Percentiles rank a stretch among this genome's conserved stretches.
Evolutionary conservation across 2,888 invertebrate species (phyloP).

Genomic region (Asteroscopus sphinx): DNA sequence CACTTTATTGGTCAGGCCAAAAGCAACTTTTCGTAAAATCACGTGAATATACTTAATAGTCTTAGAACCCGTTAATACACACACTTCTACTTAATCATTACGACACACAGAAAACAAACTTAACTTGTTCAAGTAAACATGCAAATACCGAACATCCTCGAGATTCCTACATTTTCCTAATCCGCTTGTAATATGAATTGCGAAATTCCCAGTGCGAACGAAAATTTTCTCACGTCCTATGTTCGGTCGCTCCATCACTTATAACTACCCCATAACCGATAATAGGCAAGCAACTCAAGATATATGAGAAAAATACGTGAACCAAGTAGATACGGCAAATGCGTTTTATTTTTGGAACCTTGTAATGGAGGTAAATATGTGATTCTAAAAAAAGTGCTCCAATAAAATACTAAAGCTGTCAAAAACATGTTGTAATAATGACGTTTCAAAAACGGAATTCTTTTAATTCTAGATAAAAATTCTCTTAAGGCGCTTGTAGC

Average conservation of each 20-base stretch:
- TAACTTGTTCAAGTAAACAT: slow-evolving; percentile 26
- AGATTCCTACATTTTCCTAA: slow-evolving; percentile 39
- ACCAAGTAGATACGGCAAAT: background rate
- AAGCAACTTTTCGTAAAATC: no score
- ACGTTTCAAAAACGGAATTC: no score
- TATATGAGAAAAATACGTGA: slow-evolving; percentile 53
- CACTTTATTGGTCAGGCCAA: no score
- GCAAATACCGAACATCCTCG: slow-evolving; percentile 38
- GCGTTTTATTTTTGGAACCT: slow-evolving; percentile 7
- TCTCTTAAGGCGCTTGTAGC: no score
- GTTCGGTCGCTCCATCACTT: slow-evolving; percentile 50
- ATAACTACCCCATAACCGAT: slow-evolving; percentile 51
- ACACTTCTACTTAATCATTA: no score
- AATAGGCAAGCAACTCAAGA: slow-evolving; percentile 38
- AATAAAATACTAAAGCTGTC: no score
- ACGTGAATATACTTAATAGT: no score
- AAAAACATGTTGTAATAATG: no score
- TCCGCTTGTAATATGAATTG: slow-evolving; percentile 31
- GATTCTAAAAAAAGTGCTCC: no score
- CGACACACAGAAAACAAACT: slow-evolving; percentile 10
- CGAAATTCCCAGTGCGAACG: slow-evolving; percentile 36
- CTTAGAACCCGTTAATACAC: no score
- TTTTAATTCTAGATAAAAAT: no score
- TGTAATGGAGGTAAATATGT: no score
- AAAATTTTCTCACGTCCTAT: slow-evolving; percentile 55